A percentile compares a stretch with the other conserved stretches of the same genome.
Conservation (phyloP, 2,888 invertebrate genomes). For the Zelleria hepariella region DNA sequence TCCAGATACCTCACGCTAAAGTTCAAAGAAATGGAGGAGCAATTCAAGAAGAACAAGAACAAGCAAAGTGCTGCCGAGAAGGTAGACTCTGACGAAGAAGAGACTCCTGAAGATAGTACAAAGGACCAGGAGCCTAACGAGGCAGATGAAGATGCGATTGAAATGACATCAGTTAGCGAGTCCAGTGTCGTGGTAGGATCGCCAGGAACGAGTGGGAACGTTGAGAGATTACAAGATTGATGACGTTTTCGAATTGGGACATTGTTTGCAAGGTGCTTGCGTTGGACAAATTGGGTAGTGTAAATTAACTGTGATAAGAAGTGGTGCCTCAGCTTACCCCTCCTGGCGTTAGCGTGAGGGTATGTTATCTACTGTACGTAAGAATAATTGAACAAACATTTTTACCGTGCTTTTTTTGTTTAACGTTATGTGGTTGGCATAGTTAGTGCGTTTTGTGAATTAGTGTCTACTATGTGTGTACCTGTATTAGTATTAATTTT, state of each 20-base stretch:
- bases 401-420: not conserved
- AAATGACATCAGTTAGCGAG: constrained; percentile 32
- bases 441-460: not conserved
- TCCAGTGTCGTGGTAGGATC: constrained; percentile 49
- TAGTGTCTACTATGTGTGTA: not conserved
- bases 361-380: too few species aligned
- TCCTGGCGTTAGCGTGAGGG: too few species aligned
- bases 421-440: not conserved
- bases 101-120: constrained; percentile 20
- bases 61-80: constrained; percentile 39
- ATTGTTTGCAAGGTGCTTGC: too few species aligned
- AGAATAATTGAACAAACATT: not conserved
- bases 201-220: constrained; percentile 54
- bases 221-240: constrained; percentile 45
- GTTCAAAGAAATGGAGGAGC: constrained; percentile 89
- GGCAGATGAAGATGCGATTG: constrained; percentile 17
- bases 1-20: constrained; percentile 83
- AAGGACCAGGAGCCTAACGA: constrained; percentile 16
- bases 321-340: too few species aligned
- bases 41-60: constrained; percentile 79
- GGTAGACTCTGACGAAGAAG: constrained; percentile 29
- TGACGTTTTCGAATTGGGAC: too few species aligned
- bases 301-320: not conserved
- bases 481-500: not conserved
- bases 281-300: not conserved